Base-by-base conservation (phyloP, 2,113 vertebrate genomes). In the Ciconia boyciana region DNA sequence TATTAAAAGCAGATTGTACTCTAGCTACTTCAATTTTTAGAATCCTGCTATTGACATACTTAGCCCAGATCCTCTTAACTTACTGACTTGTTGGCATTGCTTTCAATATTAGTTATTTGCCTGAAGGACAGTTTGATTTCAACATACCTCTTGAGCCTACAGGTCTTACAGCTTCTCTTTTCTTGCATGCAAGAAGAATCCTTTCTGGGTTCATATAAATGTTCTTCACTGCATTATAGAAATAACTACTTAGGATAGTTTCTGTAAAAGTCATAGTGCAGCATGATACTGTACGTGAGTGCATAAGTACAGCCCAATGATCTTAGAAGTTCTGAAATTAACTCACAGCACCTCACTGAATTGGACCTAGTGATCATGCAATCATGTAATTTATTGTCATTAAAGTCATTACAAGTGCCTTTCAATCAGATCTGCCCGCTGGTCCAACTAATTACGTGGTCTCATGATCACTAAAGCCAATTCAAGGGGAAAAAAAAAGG, bases 401-500 rank as follows among this genome's bases (percentile, higher is more conserved):
- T 72, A 57, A 83, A 81, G 51, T 92, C 12, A 49, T 85, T 69
- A 20, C 18, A 43, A 58, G 46, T 88, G 87, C 49, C 74, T 94
- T 90, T 54, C 46, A 69, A 0, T 46, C 65, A 70, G 34, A 25
- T 49, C 41, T 91, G 65, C 29, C 12, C 2, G 2, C 17, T 46
- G 49, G 0, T 57, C 57, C 21, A 46, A 7, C 43, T 76, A 31
- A 55, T 83, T 57, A 4, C 12, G 0, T 86, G 66, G 71, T 95
- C 93, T 94, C 29, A 7, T 94, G 94, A 88, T 65, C 54, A 46
- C 71, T 77, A 39, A 74, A 74, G 92, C 87, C 96, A 92, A 95
- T 66, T 95, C 87, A 96, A 85, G 57, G 57, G 57, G 39, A 8
- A 7, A 89, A 91, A 89, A 92, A 68, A 58, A 36, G 34, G 66